Percentiles rank a stretch among this genome's conserved stretches.
phyloP scores from a whole-genome alignment of 2,797 vertebrate species.

The Adelosebastes latens region DNA sequence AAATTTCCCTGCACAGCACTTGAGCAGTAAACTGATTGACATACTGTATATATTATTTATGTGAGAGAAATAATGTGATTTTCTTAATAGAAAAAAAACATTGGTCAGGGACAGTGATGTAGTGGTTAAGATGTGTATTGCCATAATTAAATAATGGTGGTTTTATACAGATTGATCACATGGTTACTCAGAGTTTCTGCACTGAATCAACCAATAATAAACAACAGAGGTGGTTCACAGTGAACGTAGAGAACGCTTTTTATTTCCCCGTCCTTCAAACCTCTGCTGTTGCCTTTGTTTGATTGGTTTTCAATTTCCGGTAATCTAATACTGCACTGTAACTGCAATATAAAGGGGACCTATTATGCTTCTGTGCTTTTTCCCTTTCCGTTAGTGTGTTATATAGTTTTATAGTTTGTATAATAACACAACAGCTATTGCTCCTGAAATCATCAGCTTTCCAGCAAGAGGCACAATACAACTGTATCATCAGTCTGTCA shows the following conservation, averaged over 20 bases:
- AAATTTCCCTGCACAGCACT: not conserved
- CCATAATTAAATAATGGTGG: not conserved
- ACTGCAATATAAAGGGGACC: not conserved
- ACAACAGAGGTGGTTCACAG: not conserved
- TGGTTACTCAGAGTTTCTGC: not conserved
- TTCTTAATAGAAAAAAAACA: not conserved
- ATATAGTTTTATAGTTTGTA: no score
- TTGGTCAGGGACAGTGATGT: not conserved
- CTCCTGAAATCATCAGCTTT: slow-evolving; percentile 3
- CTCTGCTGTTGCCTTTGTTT: not conserved
- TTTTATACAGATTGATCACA: not conserved
- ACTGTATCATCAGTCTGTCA: not conserved
- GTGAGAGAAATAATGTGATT: not conserved
- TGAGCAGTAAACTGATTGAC: not conserved
- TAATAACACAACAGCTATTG: slow-evolving; percentile 13
- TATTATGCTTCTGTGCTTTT: no score
- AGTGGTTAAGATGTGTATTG: not conserved
- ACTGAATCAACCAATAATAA: not conserved
- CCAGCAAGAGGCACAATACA: not conserved
- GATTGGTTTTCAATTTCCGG: not conserved
- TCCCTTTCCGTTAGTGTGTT: no score
- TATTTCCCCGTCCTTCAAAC: not conserved
- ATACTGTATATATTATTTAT: not conserved
- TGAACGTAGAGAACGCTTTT: not conserved
- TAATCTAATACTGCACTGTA: not conserved